Percentiles rank a stretch among this genome's conserved stretches.
These are phyloP conservation scores for Macrochelys suwanniensis DNA, from an alignment of 2,797 vertebrate genomes.

Conservation along the genomic window DNA sequence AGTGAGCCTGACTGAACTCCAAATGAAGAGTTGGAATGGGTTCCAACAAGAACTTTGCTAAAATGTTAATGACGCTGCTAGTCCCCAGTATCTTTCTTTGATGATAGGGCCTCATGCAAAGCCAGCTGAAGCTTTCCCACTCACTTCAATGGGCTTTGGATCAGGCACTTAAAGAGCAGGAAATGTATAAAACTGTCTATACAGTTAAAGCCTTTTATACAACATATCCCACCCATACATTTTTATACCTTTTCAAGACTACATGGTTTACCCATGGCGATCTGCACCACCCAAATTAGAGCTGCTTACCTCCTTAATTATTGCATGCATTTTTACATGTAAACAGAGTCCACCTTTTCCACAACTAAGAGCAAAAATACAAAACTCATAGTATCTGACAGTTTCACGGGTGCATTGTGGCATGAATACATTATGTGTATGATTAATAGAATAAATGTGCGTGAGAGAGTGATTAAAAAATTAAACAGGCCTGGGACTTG, in stretches of 20 bases:
- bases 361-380: not conserved
- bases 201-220: not conserved
- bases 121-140: not conserved
- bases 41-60: not conserved
- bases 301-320: not conserved
- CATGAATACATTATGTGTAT: slow-evolving; percentile 17
- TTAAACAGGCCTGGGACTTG: slow-evolving; percentile 50
- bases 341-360: not conserved
- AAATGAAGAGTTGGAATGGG: not conserved
- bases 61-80: not conserved
- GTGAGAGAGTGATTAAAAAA: slow-evolving; percentile 56
- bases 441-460: slow-evolving; percentile 33
- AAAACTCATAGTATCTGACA: not conserved
- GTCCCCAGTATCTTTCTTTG: not conserved
- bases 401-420: not conserved
- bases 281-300: not conserved
- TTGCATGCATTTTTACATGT: not conserved
- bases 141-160: not conserved
- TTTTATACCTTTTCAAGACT: accelerated
- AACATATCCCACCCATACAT: accelerated
- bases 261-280: not conserved
- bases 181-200: accelerated
- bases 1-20: not conserved
- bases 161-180: accelerated
- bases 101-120: not conserved